Base-by-base conservation (phyloP, 92 coral and sea anemone genomes). In the Epizoanthus illoricatus region DNA sequence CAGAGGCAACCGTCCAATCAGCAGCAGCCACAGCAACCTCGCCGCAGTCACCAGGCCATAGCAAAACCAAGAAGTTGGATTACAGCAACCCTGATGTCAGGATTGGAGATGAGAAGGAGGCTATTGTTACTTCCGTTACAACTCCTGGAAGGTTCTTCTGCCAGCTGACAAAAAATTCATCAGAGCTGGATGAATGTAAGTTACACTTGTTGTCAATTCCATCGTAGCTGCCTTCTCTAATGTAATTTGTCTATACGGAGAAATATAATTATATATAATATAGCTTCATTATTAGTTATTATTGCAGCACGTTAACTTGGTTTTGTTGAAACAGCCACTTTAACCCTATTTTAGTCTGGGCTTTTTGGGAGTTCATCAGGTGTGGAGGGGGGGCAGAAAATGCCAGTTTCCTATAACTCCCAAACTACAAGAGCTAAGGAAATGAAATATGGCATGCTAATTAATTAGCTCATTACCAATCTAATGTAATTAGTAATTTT, bases 81-180 rank as follows among this genome's bases (percentile, higher is more conserved):
- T 88, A 73, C 40, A 58, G 18, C 19, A 64, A 52, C 6, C 92
- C 92, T 49, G 80, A 19, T 10, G 64, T 95, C 16, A 75, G 80
- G n/a, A 67, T 80, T 71, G 94, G 91, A 19, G 80, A 82, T 21
- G 80, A 71, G 59, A 87, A 75, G 24, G 90, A 88, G 57, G 88
- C 86, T 3, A 81, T 62, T 63, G 74, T 93, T n/a, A 88, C 91
- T 52, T 82, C 84, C 54, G 68, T 88, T 13, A 80, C 86, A 41
- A 86, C 97, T 18, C 94, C 97, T 84, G 94, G 94, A 57, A 81
- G 71, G 88, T 93, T 93, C 71, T 88, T 78, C 69, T 93, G 97
- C 61, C 97, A 93, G 76, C 80, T 93, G 19, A 89, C 75, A 23
- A 85, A 88, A n/a, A 84, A 75, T 71, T 81, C 87, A 6, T 85